Conservation (phyloP, 92 coral and sea anemone species). For the Zoanthus sociatus region DNA sequence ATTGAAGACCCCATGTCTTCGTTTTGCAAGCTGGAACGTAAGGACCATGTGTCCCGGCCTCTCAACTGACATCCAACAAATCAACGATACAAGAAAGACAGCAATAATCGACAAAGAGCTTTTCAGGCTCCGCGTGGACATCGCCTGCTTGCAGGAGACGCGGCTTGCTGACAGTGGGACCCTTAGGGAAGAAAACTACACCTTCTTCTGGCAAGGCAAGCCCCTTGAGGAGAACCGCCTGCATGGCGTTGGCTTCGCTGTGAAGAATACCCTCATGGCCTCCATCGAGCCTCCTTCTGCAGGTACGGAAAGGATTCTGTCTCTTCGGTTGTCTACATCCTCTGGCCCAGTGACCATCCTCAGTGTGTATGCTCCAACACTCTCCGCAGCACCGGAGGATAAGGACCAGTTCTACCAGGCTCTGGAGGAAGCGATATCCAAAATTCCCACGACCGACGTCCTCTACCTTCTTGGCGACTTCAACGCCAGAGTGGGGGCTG, state of each 20-base stretch:
- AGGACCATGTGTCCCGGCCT: slow-evolving; percentile 27
- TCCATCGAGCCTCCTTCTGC: too few species aligned
- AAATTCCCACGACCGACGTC: not conserved
- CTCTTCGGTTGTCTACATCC: not conserved
- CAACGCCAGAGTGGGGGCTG: too few species aligned
- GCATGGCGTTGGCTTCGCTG: too few species aligned
- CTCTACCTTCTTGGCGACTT: too few species aligned
- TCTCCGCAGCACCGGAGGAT: not conserved
- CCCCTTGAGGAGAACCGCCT: too few species aligned
- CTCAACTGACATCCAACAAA: not conserved
- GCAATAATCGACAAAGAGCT: slow-evolving; percentile 7
- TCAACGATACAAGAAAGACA: slow-evolving; percentile 22
- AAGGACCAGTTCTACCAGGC: not conserved
- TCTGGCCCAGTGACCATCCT: not conserved
- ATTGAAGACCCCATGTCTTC: too few species aligned
- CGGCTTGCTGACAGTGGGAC: not conserved
- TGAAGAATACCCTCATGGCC: too few species aligned
- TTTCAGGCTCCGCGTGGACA: not conserved
- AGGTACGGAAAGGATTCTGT: too few species aligned
- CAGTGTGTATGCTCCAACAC: too few species aligned
- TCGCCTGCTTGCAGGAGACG: not conserved
- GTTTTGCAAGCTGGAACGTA: slow-evolving; percentile 39
- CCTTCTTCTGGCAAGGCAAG: too few species aligned
- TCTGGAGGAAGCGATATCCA: not conserved
- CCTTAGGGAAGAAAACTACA: not conserved